Percentiles rank a stretch among this genome's conserved stretches.
These are phyloP conservation scores for Hapalemur alaotrensis DNA, from an alignment of 2,797 vertebrate species.

Conservation along the genomic window DNA sequence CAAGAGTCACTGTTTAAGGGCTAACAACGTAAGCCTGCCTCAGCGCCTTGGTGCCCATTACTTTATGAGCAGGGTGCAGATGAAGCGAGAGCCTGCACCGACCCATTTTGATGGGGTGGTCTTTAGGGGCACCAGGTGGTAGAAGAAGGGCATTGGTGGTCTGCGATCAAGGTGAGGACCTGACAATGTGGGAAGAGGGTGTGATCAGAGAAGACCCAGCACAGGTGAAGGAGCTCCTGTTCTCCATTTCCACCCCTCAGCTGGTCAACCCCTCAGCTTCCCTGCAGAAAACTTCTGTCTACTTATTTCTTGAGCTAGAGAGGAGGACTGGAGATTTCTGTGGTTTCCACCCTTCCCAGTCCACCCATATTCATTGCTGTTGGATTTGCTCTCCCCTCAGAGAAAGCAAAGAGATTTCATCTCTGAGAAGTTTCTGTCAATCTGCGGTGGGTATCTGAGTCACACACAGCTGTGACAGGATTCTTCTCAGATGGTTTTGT, in stretches of 20 bases:
- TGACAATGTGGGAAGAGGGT: not conserved
- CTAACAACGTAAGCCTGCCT: not conserved
- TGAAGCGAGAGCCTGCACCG: not conserved
- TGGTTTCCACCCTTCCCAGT: not conserved
- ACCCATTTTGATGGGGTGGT: not conserved
- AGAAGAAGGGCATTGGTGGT: not conserved
- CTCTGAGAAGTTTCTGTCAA: not conserved
- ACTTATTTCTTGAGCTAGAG: not conserved
- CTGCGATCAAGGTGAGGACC: not conserved
- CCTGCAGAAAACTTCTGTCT: not conserved
- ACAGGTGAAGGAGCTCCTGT: not conserved
- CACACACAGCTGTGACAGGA: not conserved
- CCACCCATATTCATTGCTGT: not conserved
- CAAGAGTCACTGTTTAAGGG: not conserved
- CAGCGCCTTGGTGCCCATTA: fast-evolving
- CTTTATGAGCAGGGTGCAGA: not conserved
- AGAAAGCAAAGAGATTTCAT: not conserved
- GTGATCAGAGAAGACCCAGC: not conserved
- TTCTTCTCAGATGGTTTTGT: not conserved
- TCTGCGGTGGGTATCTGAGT: not conserved
- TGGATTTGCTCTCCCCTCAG: not conserved
- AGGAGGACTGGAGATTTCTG: no score
- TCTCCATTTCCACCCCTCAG: not conserved
- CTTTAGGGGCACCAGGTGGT: not conserved
- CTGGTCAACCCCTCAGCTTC: not conserved